phyloP scores from a whole-genome alignment of 2,797 vertebrate species.

The Scarus forsteni region DNA sequence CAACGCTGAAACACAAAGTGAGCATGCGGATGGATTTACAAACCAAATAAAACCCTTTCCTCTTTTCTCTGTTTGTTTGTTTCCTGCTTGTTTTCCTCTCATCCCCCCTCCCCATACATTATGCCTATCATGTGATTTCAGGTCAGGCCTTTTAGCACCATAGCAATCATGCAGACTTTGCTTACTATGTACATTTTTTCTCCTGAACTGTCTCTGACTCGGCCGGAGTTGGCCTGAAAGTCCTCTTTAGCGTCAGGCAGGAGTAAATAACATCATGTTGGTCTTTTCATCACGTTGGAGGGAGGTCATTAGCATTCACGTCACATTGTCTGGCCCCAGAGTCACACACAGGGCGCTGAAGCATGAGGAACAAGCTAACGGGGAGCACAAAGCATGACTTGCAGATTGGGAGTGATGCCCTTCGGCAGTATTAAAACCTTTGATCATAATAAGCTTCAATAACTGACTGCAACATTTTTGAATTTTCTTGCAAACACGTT shows the following conservation, averaged over 20 bases:
- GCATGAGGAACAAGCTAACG: conserved; percentile 62
- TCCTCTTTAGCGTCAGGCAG: conserved; percentile 52
- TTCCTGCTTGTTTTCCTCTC: conserved; percentile 26
- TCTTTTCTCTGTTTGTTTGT: conserved; percentile 18
- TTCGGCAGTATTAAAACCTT: conserved; percentile 2
- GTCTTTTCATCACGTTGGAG: conserved; percentile 74
- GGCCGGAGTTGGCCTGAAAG: conserved; percentile 61
- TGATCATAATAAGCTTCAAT: not conserved
- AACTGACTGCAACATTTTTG: not conserved
- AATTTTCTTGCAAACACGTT: not conserved
- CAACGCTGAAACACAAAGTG: not conserved
- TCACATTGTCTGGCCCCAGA: conserved; percentile 56
- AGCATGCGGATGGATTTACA: conserved; percentile 28
- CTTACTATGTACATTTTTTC: conserved; percentile 79
- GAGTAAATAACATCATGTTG: conserved; percentile 71
- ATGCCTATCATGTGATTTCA: conserved; percentile 87
- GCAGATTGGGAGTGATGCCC: conserved; percentile 45
- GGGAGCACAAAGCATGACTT: conserved; percentile 63
- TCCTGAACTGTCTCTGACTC: conserved; percentile 69
- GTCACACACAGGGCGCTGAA: conserved; percentile 62
- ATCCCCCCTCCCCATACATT: conserved; percentile 40
- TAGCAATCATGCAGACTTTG: conserved; percentile 77
- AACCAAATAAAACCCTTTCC: conserved; percentile 12
- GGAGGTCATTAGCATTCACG: conserved; percentile 81
- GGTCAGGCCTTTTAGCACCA: conserved; percentile 81